A percentile compares a stretch with the other conserved stretches of the same genome.
These are phyloP conservation scores for Contarinia nasturtii DNA, from an alignment of 1,140 invertebrate genomes.

Conservation along the genomic window DNA sequence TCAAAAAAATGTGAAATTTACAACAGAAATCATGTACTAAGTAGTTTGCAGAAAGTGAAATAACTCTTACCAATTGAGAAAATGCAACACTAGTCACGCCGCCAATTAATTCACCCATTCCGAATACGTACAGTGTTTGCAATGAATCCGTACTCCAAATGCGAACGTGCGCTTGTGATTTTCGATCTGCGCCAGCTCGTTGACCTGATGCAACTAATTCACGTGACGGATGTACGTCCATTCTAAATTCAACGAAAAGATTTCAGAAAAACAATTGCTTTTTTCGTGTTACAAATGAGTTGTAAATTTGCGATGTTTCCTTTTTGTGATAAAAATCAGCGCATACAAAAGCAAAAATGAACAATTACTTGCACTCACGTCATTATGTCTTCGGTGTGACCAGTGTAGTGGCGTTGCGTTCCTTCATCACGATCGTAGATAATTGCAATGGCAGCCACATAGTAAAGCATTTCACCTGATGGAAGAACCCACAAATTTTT, in stretches of 20 bases:
- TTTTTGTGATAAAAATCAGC: no score
- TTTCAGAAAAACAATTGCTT: not conserved
- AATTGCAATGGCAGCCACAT: conserved; percentile 77
- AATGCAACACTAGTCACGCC: conserved; percentile 80
- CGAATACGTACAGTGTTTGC: conserved; percentile 77
- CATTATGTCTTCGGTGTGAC: conserved; percentile 85
- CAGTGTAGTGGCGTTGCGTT: conserved; percentile 77
- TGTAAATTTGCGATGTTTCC: no score
- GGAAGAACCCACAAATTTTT: conserved; percentile 83
- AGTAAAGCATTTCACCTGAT: conserved; percentile 84
- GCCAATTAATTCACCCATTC: conserved; percentile 77
- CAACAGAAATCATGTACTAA: not conserved
- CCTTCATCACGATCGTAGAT: conserved; percentile 80
- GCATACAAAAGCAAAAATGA: not conserved
- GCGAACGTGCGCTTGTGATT: conserved; percentile 77
- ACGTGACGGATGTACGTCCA: conserved; percentile 78
- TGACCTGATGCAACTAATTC: conserved; percentile 84
- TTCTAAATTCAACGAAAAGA: conserved; percentile 27
- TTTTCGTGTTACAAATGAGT: no score
- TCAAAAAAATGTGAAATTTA: not conserved
- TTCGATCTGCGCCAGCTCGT: conserved; percentile 53
- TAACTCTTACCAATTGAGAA: conserved; percentile 51
- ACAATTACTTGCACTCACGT: conserved; percentile 33
- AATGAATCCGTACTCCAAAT: conserved; percentile 89
- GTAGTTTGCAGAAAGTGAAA: not conserved